Conservation (phyloP, 2,797 vertebrate genomes). For the Falco rusticolus region DNA sequence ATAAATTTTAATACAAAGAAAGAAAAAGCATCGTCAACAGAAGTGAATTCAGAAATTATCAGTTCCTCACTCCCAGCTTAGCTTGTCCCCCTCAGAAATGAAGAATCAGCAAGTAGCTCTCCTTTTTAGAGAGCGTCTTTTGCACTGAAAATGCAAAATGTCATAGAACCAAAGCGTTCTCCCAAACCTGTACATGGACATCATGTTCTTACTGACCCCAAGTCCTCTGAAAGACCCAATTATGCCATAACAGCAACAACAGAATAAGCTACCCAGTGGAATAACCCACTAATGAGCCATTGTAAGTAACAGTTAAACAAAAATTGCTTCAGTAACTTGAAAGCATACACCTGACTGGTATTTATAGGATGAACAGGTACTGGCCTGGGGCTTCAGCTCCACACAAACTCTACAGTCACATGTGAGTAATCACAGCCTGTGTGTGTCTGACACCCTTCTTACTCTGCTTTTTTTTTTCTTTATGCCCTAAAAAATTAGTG, state of each 20-base stretch:
- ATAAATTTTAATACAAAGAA: neutral
- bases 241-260: neutral
- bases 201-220: neutral
- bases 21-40: neutral
- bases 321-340: neutral
- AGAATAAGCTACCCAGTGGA: neutral
- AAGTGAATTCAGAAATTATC: neutral
- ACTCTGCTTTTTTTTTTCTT: neutral
- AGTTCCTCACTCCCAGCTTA: neutral
- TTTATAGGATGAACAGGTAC: neutral
- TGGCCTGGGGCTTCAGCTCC: neutral
- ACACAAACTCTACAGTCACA: neutral
- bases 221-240: neutral
- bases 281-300: neutral
- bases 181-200: neutral
- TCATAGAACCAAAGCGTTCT: neutral
- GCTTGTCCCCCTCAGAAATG: neutral
- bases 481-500: neutral
- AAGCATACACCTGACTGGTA: neutral
- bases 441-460: neutral
- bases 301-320: neutral
- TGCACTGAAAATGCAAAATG: neutral
- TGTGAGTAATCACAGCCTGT: neutral
- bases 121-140: neutral
- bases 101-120: neutral